A percentile compares a stretch with the other conserved stretches of the same genome.
Evolutionary conservation across 2,113 vertebrate genomes (phyloP).

Genomic region (Gymnobelideus leadbeateri): DNA sequence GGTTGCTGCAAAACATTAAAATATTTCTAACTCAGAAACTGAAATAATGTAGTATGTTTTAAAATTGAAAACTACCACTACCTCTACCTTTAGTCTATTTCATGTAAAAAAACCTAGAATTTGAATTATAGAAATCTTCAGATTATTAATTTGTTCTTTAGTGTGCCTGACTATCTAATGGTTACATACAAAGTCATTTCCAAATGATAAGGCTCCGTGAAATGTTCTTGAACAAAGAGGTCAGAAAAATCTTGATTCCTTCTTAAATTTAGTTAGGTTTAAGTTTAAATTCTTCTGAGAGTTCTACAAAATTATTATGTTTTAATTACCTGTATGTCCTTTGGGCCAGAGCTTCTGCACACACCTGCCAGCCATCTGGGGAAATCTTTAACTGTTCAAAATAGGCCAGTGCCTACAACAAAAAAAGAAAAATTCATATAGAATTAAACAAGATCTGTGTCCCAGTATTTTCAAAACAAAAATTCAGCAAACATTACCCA

Average conservation of each 20-base stretch:
- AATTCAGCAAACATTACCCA: neutral
- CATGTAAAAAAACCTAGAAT: neutral
- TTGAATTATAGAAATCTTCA: neutral
- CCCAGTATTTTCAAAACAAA: slow-evolving; percentile 14
- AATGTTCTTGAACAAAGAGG: slow-evolving; percentile 1
- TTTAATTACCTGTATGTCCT: slow-evolving; percentile 92
- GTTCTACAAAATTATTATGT: slow-evolving; percentile 31
- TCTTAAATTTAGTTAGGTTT: slow-evolving; percentile 23
- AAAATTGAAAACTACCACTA: neutral
- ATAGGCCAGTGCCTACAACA: slow-evolving; percentile 93
- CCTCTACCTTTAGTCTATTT: neutral
- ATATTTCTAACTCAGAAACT: neutral
- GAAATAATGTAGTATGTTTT: neutral
- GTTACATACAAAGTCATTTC: slow-evolving; percentile 22
- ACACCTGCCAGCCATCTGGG: slow-evolving; percentile 97
- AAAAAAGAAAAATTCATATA: slow-evolving; percentile 30
- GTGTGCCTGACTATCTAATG: slow-evolving; percentile 26
- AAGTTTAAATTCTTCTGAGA: slow-evolving; percentile 42
- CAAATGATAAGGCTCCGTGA: slow-evolving; percentile 44
- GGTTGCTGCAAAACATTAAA: neutral
- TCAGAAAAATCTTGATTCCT: neutral
- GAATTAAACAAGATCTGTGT: neutral
- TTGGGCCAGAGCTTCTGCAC: slow-evolving; percentile 94
- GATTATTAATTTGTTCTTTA: slow-evolving; percentile 45
- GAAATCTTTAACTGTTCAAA: slow-evolving; percentile 99